Evolutionary conservation across 2,888 invertebrate genomes (phyloP).

Genomic region (Halictus ligatus): DNA sequence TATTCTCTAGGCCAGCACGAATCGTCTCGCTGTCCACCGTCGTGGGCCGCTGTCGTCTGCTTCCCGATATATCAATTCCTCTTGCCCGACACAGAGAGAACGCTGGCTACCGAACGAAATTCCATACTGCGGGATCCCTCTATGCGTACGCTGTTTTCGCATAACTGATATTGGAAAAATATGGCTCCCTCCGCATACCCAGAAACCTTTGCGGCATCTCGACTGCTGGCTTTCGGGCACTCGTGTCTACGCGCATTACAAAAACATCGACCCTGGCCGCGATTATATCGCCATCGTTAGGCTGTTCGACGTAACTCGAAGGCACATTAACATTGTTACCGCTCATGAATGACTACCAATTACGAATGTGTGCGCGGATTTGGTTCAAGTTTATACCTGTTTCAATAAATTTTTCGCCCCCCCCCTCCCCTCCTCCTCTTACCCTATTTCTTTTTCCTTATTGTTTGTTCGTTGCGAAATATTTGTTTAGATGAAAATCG

Average conservation of each 20-base stretch:
- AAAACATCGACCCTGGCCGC: constrained; percentile 69
- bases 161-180: constrained; percentile 86
- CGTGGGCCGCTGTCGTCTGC: constrained; percentile 36
- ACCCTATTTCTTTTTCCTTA: not conserved
- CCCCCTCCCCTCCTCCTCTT: too few relatives aligned
- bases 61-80: constrained; percentile 62
- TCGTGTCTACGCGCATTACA: constrained; percentile 65
- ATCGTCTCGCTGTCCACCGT: constrained; percentile 42
- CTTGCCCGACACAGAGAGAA: constrained; percentile 56
- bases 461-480: not conserved
- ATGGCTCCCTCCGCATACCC: constrained; percentile 87
- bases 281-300: constrained; percentile 67
- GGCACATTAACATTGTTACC: constrained; percentile 60
- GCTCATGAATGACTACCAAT: constrained; percentile 24
- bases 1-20: constrained; percentile 60
- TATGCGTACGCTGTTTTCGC: constrained; percentile 83
- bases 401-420: constrained; percentile 7
- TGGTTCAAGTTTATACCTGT: constrained; percentile 27
- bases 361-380: constrained; percentile 15
- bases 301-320: constrained; percentile 52
- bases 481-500: not conserved
- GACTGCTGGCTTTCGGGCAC: constrained; percentile 75
- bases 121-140: constrained; percentile 76
- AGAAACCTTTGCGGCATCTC: constrained; percentile 85
- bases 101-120: constrained; percentile 61